Evolutionary conservation across 2,888 invertebrate genomes (phyloP).

Genomic region (Tortricodes alternella): DNA sequence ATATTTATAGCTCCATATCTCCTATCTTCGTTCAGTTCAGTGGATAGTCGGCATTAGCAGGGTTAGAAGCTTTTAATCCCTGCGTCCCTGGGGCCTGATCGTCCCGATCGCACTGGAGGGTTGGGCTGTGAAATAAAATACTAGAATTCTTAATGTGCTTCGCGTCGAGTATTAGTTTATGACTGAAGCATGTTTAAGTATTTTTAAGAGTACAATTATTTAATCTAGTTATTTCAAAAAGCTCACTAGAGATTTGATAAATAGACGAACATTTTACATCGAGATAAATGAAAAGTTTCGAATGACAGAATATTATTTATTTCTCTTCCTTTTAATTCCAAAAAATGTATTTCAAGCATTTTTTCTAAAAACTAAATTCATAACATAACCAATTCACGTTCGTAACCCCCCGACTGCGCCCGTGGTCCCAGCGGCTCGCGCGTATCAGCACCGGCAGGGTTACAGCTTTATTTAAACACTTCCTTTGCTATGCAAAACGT

Average conservation of each 20-base stretch:
- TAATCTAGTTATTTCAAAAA: too few species aligned
- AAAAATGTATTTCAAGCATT: too few species aligned
- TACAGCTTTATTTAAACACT: conserved; percentile 36
- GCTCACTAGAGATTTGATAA: too few species aligned
- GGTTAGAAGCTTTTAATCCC: conserved; percentile 34
- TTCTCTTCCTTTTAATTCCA: too few species aligned
- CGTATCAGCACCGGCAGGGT: conserved; percentile 13
- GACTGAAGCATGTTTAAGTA: not conserved
- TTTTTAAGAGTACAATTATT: too few species aligned
- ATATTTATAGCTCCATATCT: not conserved
- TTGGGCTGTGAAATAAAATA: conserved; percentile 21
- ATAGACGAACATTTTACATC: too few species aligned
- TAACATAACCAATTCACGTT: not conserved
- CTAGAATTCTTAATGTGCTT: not conserved
- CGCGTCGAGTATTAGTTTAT: not conserved
- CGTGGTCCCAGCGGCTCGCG: conserved; percentile 23
- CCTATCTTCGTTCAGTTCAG: not conserved
- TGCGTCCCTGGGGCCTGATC: conserved; percentile 30
- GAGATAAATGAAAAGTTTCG: too few species aligned
- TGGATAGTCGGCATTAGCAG: conserved; percentile 11
- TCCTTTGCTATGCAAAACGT: conserved; percentile 40
- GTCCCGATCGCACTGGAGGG: conserved; percentile 23
- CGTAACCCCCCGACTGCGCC: conserved; percentile 5
- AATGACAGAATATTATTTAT: too few species aligned
- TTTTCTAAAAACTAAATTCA: too few species aligned